Percentiles rank a stretch among this genome's conserved stretches.
Conservation (phyloP, 2,797 vertebrate species). For the Anguilla pacifica region DNA sequence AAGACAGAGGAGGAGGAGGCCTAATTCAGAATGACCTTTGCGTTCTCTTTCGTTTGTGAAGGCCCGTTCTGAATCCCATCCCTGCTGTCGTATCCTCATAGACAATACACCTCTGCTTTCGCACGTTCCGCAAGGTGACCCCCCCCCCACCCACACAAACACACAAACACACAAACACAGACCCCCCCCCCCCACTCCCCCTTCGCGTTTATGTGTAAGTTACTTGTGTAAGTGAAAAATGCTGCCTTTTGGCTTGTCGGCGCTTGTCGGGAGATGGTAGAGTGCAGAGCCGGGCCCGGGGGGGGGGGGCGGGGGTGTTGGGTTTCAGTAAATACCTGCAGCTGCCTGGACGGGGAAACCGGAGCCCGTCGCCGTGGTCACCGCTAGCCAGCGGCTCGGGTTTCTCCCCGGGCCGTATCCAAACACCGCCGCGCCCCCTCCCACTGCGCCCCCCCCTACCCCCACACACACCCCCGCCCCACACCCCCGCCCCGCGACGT, state of each 20-base stretch:
- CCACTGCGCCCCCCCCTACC: too few species aligned
- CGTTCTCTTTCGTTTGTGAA: conserved; percentile 34
- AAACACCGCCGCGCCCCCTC: not conserved
- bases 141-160: conserved; percentile 24
- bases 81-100: conserved; percentile 59
- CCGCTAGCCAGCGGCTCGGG: not conserved
- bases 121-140: conserved; percentile 69
- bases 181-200: too few species aligned
- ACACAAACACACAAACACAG: not conserved
- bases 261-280: conserved; percentile 54
- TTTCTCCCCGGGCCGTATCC: not conserved
- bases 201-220: too few species aligned
- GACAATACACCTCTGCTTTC: conserved; percentile 65
- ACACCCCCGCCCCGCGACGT: too few species aligned
- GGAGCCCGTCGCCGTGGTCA: conserved; percentile 44
- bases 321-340: conserved; percentile 74
- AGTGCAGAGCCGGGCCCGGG: conserved; percentile 42
- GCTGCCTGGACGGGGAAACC: conserved; percentile 72
- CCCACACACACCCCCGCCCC: too few species aligned
- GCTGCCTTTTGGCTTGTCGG: conserved; percentile 53
- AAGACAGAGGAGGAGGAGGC: not conserved
- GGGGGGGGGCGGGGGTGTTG: conserved; percentile 51
- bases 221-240: conserved; percentile 46
- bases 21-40: not conserved
- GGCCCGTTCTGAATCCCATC: conserved; percentile 66